Percentiles rank a stretch among this genome's conserved stretches.
Conservation (phyloP, 2,113 vertebrate species). For the human (Homo sapiens) region GRCh38 chr1:187880501-187881000, state of each 20-base stretch:
- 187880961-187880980: not conserved
- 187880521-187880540: not conserved
- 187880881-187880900: not conserved
- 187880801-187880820: not conserved
- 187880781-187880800: not conserved
- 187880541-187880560: not conserved
- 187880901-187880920: not conserved
- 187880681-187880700: not conserved
- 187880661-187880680: not conserved
- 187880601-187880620: not conserved
- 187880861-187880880: not conserved
- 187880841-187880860: not conserved
- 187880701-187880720: not conserved
- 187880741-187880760: not conserved
- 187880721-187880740: not conserved
- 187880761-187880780: not conserved
- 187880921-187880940: not conserved
- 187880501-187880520: not conserved
- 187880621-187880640: not conserved
- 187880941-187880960: not conserved
- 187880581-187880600: not conserved
- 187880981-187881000: not conserved
- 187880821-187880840: not conserved
- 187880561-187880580: not conserved
- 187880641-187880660: not conserved